These are phyloP conservation scores for Conistra vaccinii DNA, from an alignment of 2,888 invertebrate species.

Conservation along the genomic window DNA sequence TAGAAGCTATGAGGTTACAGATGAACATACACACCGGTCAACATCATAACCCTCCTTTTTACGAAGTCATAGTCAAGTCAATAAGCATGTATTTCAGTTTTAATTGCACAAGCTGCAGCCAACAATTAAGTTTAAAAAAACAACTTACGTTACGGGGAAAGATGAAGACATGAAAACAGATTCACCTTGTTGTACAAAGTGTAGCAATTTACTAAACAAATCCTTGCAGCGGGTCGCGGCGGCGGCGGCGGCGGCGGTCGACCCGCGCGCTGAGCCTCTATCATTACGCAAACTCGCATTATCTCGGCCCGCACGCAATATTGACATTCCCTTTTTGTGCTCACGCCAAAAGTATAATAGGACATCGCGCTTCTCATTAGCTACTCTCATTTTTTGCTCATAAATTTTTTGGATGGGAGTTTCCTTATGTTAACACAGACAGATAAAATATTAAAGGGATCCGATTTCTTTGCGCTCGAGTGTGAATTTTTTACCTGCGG, in stretches of 20 bases:
- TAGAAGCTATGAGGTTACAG: too few relatives aligned
- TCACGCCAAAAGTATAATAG: conserved; percentile 73
- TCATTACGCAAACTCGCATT: conserved; percentile 72
- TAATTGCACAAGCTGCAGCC: neutral
- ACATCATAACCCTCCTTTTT: too few relatives aligned
- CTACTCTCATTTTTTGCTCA: conserved; percentile 72
- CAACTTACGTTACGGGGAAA: conserved; percentile 15
- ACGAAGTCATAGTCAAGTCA: too few relatives aligned
- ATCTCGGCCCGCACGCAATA: conserved; percentile 78
- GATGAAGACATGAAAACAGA: conserved; percentile 64
- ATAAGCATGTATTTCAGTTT: neutral
- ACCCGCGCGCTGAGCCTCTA: conserved; percentile 61
- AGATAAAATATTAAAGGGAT: conserved; percentile 74
- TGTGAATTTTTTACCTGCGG: conserved; percentile 58
- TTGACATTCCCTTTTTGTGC: conserved; percentile 77
- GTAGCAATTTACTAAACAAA: conserved; percentile 69
- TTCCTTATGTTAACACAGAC: conserved; percentile 71
- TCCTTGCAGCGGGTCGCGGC: conserved; percentile 59
- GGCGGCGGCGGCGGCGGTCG: conserved; percentile 46
- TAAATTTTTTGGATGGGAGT: conserved; percentile 68
- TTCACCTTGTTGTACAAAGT: conserved; percentile 60
- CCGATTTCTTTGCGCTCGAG: conserved; percentile 62
- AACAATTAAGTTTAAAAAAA: conserved; percentile 20
- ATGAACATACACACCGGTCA: too few relatives aligned
- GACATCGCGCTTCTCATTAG: conserved; percentile 74